Conservation (phyloP, 2,113 vertebrate species). For the Apodemus speciosus region DNA sequence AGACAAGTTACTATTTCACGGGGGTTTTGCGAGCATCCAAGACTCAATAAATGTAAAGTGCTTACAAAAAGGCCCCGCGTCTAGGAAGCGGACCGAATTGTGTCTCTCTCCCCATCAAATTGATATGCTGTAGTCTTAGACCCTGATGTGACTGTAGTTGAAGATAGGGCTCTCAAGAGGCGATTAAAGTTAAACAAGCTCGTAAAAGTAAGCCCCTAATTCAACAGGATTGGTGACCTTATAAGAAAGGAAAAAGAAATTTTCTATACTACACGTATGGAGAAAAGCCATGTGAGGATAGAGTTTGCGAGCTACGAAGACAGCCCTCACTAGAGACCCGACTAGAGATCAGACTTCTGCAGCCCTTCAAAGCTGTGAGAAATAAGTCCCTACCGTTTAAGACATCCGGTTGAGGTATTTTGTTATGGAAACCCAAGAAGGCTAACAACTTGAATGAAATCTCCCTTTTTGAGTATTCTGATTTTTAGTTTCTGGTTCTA, state of each 20-base stretch:
- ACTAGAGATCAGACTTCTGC: background rate
- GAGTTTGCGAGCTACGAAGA: background rate
- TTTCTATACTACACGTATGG: too few species aligned
- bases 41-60: background rate
- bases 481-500: slow-evolving; percentile 35
- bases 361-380: background rate
- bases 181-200: slow-evolving; percentile 18
- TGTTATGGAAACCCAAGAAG: background rate
- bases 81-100: background rate
- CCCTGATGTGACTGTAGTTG: background rate
- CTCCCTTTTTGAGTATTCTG: background rate
- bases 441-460: background rate
- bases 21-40: background rate
- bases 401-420: background rate
- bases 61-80: background rate
- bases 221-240: background rate
- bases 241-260: background rate
- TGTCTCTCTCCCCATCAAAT: background rate
- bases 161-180: background rate
- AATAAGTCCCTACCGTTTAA: background rate
- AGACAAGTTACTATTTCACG: background rate
- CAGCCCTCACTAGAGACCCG: background rate
- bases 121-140: background rate
- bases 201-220: background rate
- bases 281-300: background rate